phyloP scores from a whole-genome alignment of 1,140 invertebrate species.

The Meloidogyne exigua region DNA sequence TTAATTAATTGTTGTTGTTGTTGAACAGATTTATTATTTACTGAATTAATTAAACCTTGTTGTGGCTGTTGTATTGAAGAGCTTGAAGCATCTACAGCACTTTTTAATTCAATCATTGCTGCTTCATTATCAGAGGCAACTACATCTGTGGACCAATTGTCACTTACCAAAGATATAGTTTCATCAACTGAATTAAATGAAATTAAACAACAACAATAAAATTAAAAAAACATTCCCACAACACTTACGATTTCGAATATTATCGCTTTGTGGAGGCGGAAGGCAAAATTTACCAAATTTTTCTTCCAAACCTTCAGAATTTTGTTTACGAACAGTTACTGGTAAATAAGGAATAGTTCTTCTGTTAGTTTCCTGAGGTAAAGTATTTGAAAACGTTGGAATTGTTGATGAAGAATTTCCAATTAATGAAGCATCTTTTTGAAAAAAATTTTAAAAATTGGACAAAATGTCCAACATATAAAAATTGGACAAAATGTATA shows the following conservation, averaged over 20 bases:
- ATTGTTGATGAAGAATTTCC: conserved; percentile 41
- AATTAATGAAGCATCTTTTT: conserved; percentile 30
- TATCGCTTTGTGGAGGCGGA: conserved; percentile 49
- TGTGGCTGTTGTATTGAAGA: neutral
- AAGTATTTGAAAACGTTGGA: conserved; percentile 29
- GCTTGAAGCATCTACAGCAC: neutral
- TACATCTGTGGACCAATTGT: conserved; percentile 96
- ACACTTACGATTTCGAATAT: conserved; percentile 41
- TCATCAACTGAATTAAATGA: conserved; percentile 41
- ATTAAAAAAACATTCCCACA: conserved; percentile 14
- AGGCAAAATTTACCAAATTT: conserved; percentile 99
- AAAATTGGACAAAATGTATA: too few species aligned
- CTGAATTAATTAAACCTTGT: neutral
- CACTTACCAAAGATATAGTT: conserved; percentile 66
- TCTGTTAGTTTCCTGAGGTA: conserved; percentile 62
- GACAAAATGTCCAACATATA: too few species aligned
- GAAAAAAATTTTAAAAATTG: neutral
- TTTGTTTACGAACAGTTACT: conserved; percentile 71
- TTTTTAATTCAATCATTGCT: conserved; percentile 1
- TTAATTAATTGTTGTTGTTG: conserved; percentile 7
- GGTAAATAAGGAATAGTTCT: conserved; percentile 66
- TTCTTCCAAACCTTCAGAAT: conserved; percentile 82
- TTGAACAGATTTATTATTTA: too few species aligned
- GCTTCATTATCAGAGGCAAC: conserved; percentile 85
- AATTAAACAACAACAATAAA: too few species aligned